These are phyloP conservation scores for Rhadina sibilatrix DNA, from an alignment of 2,113 vertebrate genomes.

Conservation along the genomic window DNA sequence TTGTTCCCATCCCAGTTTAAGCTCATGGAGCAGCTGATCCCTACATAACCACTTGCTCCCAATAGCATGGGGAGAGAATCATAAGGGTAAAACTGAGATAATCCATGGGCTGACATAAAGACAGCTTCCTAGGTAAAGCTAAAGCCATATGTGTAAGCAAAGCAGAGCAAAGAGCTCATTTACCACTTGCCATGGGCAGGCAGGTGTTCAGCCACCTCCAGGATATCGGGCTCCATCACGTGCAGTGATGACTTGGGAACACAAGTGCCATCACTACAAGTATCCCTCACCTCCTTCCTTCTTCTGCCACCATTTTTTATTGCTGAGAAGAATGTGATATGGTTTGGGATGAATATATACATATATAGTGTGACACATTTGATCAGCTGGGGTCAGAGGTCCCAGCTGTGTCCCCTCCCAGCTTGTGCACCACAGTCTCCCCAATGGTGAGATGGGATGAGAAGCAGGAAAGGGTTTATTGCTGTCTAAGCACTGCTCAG, in stretches of 20 bases:
- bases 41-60: background rate
- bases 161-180: background rate
- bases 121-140: background rate
- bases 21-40: background rate
- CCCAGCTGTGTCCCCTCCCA: background rate
- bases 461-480: background rate
- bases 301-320: background rate
- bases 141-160: fast-evolving
- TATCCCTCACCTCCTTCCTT: fast-evolving
- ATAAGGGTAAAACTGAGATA: background rate
- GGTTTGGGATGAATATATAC: background rate
- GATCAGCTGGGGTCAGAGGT: background rate
- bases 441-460: fast-evolving
- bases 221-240: fast-evolving
- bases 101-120: background rate
- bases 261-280: fast-evolving
- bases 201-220: background rate
- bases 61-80: background rate
- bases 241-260: fast-evolving
- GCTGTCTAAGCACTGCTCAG: background rate
- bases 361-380: background rate
- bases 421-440: background rate
- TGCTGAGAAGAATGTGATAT: fast-evolving
- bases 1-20: background rate
- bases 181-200: fast-evolving